These are phyloP conservation scores for Dinocampus coccinellae DNA, from an alignment of 2,888 invertebrate species.

Conservation along the genomic window DNA sequence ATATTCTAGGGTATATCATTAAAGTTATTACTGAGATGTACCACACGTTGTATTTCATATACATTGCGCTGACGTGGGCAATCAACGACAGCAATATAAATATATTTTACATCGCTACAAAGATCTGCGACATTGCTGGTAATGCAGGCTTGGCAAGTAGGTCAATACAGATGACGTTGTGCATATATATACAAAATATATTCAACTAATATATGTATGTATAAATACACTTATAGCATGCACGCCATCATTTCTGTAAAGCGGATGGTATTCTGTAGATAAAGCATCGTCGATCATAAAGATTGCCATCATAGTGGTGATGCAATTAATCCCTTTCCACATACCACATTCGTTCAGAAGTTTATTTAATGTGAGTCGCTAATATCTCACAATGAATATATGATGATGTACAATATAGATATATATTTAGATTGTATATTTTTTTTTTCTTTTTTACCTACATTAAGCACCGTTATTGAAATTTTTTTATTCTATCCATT, in stretches of 20 bases:
- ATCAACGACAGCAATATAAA: slow-evolving; percentile 43
- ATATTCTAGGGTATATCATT: not conserved
- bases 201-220: not conserved
- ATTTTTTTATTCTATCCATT: too few relatives aligned
- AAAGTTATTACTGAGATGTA: slow-evolving; percentile 9
- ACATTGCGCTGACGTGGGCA: slow-evolving; percentile 49
- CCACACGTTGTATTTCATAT: not conserved
- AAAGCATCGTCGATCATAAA: slow-evolving; percentile 40
- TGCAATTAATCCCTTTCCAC: slow-evolving; percentile 17
- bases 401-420: not conserved
- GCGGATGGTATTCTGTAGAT: slow-evolving; percentile 34
- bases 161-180: not conserved
- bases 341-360: not conserved
- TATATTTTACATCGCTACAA: not conserved
- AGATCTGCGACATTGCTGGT: slow-evolving; percentile 6
- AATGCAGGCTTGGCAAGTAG: slow-evolving; percentile 29
- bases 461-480: not conserved
- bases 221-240: slow-evolving; percentile 12
- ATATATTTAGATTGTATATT: not conserved
- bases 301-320: slow-evolving; percentile 28
- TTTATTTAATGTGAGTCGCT: slow-evolving; percentile 9
- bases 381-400: slow-evolving; percentile 3
- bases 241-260: slow-evolving; percentile 18
- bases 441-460: not conserved
- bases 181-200: not conserved